phyloP scores from a whole-genome alignment of 2,797 vertebrate species.

The Muraenolepis orangiensis region DNA sequence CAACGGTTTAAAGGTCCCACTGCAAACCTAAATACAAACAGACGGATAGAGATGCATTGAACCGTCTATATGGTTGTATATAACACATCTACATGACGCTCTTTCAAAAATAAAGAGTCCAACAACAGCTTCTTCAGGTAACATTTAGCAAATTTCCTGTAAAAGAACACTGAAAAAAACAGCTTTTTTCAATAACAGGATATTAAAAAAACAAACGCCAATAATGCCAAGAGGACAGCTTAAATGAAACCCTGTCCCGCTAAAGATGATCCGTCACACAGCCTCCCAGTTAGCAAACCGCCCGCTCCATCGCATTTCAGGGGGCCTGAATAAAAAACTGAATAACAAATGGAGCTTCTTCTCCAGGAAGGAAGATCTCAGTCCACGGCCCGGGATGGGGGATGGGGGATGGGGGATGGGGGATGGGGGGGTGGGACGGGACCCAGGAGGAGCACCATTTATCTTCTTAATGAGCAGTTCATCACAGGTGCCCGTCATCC shows the following conservation, averaged over 20 bases:
- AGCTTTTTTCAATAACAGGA: background rate
- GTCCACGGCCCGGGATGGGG: conserved; percentile 41
- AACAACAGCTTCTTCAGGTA: background rate
- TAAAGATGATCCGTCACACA: background rate
- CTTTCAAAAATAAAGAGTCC: background rate
- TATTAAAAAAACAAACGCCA: background rate
- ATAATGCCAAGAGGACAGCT: background rate
- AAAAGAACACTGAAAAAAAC: no score
- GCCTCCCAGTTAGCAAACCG: background rate
- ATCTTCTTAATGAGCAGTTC: conserved; percentile 55
- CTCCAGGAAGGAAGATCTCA: conserved; percentile 24
- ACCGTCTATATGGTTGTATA: background rate
- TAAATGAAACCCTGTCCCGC: background rate
- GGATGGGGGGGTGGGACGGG: no score
- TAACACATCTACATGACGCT: background rate
- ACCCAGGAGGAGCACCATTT: conserved; percentile 42
- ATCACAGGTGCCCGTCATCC: conserved; percentile 47
- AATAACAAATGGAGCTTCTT: no score
- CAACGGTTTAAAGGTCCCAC: background rate
- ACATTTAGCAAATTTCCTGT: background rate
- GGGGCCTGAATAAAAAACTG: no score
- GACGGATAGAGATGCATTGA: background rate
- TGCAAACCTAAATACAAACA: background rate
- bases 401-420: no score
- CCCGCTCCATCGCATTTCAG: no score